Percentiles rank a stretch among this genome's conserved stretches.
phyloP scores from a whole-genome alignment of 2,113 vertebrate species.

The Neolamprologus variostigma region DNA sequence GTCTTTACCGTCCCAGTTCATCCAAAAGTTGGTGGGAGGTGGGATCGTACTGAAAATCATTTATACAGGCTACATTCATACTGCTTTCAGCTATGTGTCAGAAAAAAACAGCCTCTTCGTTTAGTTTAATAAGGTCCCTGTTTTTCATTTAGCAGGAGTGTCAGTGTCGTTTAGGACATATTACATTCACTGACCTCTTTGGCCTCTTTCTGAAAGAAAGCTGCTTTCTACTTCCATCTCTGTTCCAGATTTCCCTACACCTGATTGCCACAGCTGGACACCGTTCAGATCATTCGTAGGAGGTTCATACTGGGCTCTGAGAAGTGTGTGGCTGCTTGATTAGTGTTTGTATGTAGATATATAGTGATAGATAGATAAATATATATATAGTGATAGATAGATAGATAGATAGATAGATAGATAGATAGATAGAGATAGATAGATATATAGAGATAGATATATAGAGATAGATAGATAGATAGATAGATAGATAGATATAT shows the following conservation, averaged over 20 bases:
- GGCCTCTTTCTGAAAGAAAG: neutral
- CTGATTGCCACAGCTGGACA: neutral
- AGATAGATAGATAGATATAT: too few relatives aligned
- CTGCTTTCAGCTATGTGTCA: neutral
- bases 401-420: too few relatives aligned
- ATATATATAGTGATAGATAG: neutral
- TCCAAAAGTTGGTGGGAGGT: neutral
- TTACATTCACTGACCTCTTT: neutral
- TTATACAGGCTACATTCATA: neutral
- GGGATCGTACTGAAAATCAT: neutral
- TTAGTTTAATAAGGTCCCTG: neutral
- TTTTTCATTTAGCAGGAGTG: neutral
- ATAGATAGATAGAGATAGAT: too few relatives aligned
- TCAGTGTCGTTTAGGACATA: neutral
- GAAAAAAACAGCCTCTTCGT: neutral
- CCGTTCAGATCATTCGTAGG: rapidly evolving
- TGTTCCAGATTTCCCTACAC: neutral
- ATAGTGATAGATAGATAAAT: neutral
- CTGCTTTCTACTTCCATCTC: neutral
- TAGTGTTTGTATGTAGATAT: neutral
- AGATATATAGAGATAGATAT: too few relatives aligned
- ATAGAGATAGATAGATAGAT: too few relatives aligned
- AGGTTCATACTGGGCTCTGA: neutral
- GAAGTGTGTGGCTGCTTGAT: neutral
- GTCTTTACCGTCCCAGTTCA: neutral